Evolutionary conservation across 1,140 invertebrate genomes (phyloP).

Genomic region (Aphaenogaster floridana): DNA sequence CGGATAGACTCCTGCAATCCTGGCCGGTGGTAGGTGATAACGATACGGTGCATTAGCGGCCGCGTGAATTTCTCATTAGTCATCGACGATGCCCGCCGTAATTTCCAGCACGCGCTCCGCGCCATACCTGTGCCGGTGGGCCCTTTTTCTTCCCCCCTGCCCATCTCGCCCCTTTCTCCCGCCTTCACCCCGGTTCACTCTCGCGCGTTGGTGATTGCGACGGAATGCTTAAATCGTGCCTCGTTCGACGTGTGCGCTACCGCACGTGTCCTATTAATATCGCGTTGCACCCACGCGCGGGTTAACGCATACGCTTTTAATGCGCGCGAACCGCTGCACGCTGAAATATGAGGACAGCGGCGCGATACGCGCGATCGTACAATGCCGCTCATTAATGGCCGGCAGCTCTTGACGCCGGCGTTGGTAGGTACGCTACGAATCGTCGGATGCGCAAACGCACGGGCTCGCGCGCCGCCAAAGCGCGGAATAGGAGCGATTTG

Average conservation of each 20-base stretch:
- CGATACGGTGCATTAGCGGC: slow-evolving; percentile 75
- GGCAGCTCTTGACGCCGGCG: slow-evolving; percentile 31
- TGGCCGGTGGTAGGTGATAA: slow-evolving; percentile 70
- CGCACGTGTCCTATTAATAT: slow-evolving; percentile 76
- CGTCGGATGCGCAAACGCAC: neutral
- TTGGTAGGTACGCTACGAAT: neutral
- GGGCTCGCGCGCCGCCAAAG: slow-evolving; percentile 11
- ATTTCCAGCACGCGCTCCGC: slow-evolving; percentile 70
- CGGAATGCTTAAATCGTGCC: slow-evolving; percentile 66
- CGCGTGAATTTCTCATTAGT: slow-evolving; percentile 77
- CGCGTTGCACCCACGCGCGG: slow-evolving; percentile 43
- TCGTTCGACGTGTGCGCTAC: slow-evolving; percentile 69
- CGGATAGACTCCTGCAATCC: slow-evolving; percentile 47
- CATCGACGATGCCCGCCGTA: slow-evolving; percentile 71
- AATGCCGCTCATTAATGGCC: slow-evolving; percentile 59
- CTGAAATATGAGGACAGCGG: slow-evolving; percentile 76
- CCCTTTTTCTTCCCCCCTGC: neutral
- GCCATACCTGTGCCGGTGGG: neutral
- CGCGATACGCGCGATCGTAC: slow-evolving; percentile 49
- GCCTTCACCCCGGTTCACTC: neutral
- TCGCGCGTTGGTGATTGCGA: slow-evolving; percentile 17
- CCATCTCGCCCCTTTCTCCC: neutral
- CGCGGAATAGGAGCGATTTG: slow-evolving; percentile 57
- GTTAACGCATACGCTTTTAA: slow-evolving; percentile 72
- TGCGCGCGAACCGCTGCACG: slow-evolving; percentile 28